Percentiles rank a stretch among this genome's conserved stretches.
These are phyloP conservation scores for Orchesella cincta DNA, from an alignment of 1,140 invertebrate genomes.

Conservation along the genomic window DNA sequence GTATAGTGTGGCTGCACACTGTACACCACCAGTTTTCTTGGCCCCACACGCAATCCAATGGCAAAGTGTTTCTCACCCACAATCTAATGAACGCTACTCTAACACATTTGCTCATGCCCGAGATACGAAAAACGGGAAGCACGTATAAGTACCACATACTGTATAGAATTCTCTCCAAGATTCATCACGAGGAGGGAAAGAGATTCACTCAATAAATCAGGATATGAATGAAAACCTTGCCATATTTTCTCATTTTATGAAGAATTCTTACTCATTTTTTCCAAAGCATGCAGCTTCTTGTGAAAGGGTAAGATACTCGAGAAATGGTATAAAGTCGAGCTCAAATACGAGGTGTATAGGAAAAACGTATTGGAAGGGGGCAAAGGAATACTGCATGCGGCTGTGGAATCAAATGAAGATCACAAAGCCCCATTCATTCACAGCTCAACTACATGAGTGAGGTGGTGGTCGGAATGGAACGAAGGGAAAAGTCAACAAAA, in stretches of 20 bases:
- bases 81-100: too few relatives aligned
- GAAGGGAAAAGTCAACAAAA: background rate
- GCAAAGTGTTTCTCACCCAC: too few relatives aligned
- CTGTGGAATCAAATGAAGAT: background rate
- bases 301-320: too few relatives aligned
- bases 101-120: too few relatives aligned
- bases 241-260: constrained; percentile 23
- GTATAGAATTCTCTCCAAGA: too few relatives aligned
- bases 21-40: too few relatives aligned
- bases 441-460: background rate
- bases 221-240: background rate
- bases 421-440: background rate
- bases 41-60: too few relatives aligned
- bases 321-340: too few relatives aligned
- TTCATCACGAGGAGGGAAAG: background rate
- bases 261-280: background rate
- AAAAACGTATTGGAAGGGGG: background rate
- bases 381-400: background rate
- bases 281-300: too few relatives aligned
- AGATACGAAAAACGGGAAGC: too few relatives aligned
- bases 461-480: too few relatives aligned
- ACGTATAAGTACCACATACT: too few relatives aligned
- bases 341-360: background rate
- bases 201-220: constrained; percentile 9
- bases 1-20: background rate